Evolutionary conservation across 2,113 vertebrate species (phyloP).

Genomic region (Dolichotis patagonum): DNA sequence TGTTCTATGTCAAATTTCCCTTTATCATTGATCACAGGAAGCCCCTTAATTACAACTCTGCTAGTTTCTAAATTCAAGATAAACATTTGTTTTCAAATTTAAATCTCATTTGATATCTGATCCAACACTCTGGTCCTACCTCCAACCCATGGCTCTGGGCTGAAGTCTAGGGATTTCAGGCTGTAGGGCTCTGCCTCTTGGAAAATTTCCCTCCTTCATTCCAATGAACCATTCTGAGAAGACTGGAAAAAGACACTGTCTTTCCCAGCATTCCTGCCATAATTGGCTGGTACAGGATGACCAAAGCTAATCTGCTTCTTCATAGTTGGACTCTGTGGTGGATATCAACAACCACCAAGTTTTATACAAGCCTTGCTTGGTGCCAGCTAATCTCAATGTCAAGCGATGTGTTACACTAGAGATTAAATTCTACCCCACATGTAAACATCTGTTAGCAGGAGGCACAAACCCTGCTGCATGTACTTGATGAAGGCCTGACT

Average conservation of each 20-base stretch:
- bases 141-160: background rate
- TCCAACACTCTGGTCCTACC: background rate
- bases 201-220: background rate
- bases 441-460: background rate
- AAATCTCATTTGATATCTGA: background rate
- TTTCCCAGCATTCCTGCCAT: background rate
- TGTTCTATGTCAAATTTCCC: background rate
- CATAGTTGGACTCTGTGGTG: background rate
- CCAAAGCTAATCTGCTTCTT: background rate
- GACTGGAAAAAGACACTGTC: background rate
- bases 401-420: background rate
- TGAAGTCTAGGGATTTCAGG: background rate
- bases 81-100: conserved; percentile 37
- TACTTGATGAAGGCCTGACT: background rate
- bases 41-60: background rate
- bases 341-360: background rate
- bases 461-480: background rate
- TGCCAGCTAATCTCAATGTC: background rate
- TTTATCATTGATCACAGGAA: background rate
- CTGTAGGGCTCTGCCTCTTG: background rate
- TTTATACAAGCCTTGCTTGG: background rate
- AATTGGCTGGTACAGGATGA: background rate
- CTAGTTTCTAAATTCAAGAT: background rate
- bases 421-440: background rate
- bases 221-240: background rate